Evolutionary conservation across 2,888 invertebrate genomes (phyloP), one percentile per base, ranked within the genome.

Genomic region (Eutolmus rufibarbis): DNA sequence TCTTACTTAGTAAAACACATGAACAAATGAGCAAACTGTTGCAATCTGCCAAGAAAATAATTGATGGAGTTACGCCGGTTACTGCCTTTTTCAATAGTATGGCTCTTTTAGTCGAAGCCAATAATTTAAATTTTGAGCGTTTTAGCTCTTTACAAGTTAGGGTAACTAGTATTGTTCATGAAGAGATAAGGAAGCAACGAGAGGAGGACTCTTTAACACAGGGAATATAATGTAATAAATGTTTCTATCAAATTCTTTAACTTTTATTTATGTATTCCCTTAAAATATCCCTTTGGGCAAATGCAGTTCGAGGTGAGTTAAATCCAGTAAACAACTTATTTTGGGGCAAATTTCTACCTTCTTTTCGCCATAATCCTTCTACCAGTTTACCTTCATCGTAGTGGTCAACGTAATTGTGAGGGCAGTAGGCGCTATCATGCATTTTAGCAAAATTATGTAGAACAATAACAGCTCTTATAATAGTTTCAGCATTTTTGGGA

Each of bases 401-500:
- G 19, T 56, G 23, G 85, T 87, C 87, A 5, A 87, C 76, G 76
- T 79, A 87, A 28, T 86, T 66, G 9, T 34, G 31, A 19, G 87
- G 88, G 14, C 88, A 88, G 34, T 88, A 87, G 1, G 28, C 81
- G 19, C 74, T 16, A 51, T 88, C 88, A 74, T 87, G n/a, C 14
- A 86, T n/a, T 76, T 87, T 86, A 16, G 81, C 57, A 37, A 87
- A 84, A 31, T 82, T 87, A n/a, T 82, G 87, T 28, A 87, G 76
- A 7, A 82, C 82, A 31, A 87, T 74, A 28, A 56, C 76, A 43
- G 77, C 84, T 84, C 56, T 76, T 2, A 90, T 87, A 84, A 90
- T 89, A 86, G 87, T 88, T 56, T 90, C 89, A 8, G 90, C 86
- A 89, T 90, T 90, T 81, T 90, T 88, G 9, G 88, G 88, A 74